Evolutionary conservation across 2,797 vertebrate genomes (phyloP), one percentile per base, ranked within the genome.

Genomic region (Diplodus sargus): DNA sequence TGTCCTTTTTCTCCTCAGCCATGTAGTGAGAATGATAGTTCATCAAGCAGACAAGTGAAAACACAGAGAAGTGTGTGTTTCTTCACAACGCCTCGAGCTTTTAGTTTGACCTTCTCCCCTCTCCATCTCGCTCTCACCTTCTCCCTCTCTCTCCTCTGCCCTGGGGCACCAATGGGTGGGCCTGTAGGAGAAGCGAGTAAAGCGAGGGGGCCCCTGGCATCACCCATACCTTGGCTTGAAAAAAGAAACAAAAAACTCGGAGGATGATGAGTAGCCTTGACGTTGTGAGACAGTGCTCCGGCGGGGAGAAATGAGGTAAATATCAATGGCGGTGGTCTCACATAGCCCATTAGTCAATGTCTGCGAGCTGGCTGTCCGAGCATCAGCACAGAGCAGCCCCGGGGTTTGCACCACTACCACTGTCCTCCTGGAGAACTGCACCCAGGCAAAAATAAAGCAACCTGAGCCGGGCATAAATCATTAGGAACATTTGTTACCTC

Each of bases 381-480:
- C 87, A 91, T 93, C 92, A 82, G 85, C 81, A 34, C 63, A 71
- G 87, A 88, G 78, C 82, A 69, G 92, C 93, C 92, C 66, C 79
- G 13, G 91, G 92, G 86, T 83, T 70, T 4, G 8, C 83, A 76
- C 72, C 80, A 75, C 74, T 75, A 82, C 87, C 86, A 91, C 92
- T 93, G 92, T 94, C 94, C 89, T 93, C 84, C 83, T 85, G 82
- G 83, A 89, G 89, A 89, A 87, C 88, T 79, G 83, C 91, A 89
- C 86, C 86, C 88, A 63, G 92, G 89, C 85, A 48, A 92, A 94
- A 94, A 93, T 92, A 93, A 93, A 92, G 94, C 93, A 95, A 95
- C 92, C 74, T 3, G 91, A 95, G 93, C 86, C 14, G 79, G 78
- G 88, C 91, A 95, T 95, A 93, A 94, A 95, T 96, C 94, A 96